Conservation (phyloP, 1,140 invertebrate species). For the Mizuhopecten yessoensis region DNA sequence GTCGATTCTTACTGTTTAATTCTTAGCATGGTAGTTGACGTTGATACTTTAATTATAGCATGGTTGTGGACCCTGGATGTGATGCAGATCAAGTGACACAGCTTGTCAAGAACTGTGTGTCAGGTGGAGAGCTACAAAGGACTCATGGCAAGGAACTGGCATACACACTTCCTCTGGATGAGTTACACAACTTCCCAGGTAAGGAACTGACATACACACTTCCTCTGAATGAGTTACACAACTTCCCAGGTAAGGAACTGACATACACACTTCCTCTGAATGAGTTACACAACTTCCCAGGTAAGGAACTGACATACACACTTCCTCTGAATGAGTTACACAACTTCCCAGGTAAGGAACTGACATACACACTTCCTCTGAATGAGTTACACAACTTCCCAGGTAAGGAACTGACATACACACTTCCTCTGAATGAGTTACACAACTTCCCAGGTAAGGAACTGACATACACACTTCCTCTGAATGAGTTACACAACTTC, state of each 20-base stretch:
- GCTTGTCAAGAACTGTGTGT: slow-evolving; percentile 61
- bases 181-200: slow-evolving; percentile 13
- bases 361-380: no score
- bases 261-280: slow-evolving; percentile 72
- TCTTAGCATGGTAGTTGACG: no score
- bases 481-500: no score
- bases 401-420: no score
- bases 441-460: no score
- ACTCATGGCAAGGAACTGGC: slow-evolving; percentile 73
- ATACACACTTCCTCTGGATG: slow-evolving; percentile 72
- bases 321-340: neutral
- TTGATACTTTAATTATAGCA: slow-evolving; percentile 67
- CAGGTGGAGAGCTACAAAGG: slow-evolving; percentile 62
- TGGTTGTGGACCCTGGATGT: slow-evolving; percentile 71
- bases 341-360: neutral
- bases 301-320: slow-evolving; percentile 56
- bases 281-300: slow-evolving; percentile 72
- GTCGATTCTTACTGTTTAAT: no score
- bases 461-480: no score
- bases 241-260: slow-evolving; percentile 61
- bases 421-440: no score
- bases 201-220: neutral
- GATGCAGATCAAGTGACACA: slow-evolving; percentile 64
- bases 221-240: neutral
- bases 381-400: no score